phyloP scores from a whole-genome alignment of 1,140 invertebrate species.

The Bursaphelenchus mucronatus region DNA sequence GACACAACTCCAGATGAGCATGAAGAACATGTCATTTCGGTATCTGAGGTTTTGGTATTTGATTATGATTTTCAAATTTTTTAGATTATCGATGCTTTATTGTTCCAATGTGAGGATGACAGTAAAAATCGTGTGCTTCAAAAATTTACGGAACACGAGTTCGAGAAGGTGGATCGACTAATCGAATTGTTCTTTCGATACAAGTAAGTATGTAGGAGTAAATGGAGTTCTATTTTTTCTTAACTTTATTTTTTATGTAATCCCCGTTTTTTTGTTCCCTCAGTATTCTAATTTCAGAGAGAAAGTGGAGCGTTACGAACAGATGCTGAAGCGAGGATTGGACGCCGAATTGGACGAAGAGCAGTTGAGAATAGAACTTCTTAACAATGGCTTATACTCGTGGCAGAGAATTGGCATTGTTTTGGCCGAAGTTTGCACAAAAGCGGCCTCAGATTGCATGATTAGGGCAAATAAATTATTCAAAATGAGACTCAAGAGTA shows the following conservation, averaged over 20 bases:
- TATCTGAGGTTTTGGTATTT: slow-evolving; percentile 24
- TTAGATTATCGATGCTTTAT: slow-evolving; percentile 86
- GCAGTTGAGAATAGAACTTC: slow-evolving; percentile 76
- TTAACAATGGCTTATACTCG: slow-evolving; percentile 89
- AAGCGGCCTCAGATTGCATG: slow-evolving; percentile 59
- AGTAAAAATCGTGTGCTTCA: slow-evolving; percentile 81
- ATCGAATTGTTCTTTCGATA: slow-evolving; percentile 97
- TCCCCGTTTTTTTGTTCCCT: not conserved
- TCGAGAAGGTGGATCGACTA: slow-evolving; percentile 93
- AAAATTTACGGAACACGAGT: slow-evolving; percentile 97
- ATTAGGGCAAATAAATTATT: slow-evolving; percentile 48
- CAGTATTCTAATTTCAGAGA: slow-evolving; percentile 41
- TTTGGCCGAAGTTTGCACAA: slow-evolving; percentile 82
- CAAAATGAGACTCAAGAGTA: slow-evolving; percentile 47
- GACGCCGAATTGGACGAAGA: slow-evolving; percentile 70
- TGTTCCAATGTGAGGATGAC: slow-evolving; percentile 82
- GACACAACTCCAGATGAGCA: slow-evolving; percentile 81
- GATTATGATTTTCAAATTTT: slow-evolving; percentile 68
- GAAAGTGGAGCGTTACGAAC: slow-evolving; percentile 62
- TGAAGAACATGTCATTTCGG: slow-evolving; percentile 69
- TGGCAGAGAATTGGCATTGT: slow-evolving; percentile 92
- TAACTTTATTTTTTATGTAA: slow-evolving; percentile 54
- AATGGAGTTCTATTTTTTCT: slow-evolving; percentile 55
- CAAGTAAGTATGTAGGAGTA: slow-evolving; percentile 55
- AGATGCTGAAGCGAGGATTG: slow-evolving; percentile 49